These are phyloP conservation scores for Andrena cerasifolii DNA, from an alignment of 1,140 invertebrate species.

Conservation along the genomic window DNA sequence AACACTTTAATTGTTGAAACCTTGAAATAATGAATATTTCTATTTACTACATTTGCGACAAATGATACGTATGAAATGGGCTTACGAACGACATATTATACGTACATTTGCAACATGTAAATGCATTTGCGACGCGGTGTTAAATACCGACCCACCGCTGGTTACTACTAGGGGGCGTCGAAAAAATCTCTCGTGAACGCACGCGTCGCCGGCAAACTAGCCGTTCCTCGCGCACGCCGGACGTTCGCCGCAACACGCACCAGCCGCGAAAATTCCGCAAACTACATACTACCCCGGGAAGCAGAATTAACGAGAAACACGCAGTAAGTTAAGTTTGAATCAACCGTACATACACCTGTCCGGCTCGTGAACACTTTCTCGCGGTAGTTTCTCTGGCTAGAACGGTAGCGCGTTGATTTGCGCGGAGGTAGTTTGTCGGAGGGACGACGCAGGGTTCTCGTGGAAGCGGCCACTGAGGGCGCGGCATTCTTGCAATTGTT, in stretches of 20 bases:
- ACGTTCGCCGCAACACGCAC: slow-evolving; percentile 60
- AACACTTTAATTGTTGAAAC: too few species aligned
- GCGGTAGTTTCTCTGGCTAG: slow-evolving; percentile 53
- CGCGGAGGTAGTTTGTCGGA: slow-evolving; percentile 53
- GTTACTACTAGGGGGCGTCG: slow-evolving; percentile 39
- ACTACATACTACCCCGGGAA: slow-evolving; percentile 47
- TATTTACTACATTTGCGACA: too few species aligned
- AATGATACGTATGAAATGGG: too few species aligned
- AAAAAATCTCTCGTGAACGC: slow-evolving; percentile 37
- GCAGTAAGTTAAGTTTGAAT: slow-evolving; percentile 61
- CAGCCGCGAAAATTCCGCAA: slow-evolving; percentile 58
- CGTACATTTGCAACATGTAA: too few species aligned
- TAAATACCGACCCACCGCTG: too few species aligned
- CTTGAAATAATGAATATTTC: too few species aligned
- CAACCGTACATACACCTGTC: slow-evolving; percentile 36
- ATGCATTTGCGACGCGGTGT: too few species aligned
- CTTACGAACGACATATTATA: too few species aligned
- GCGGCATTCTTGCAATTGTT: slow-evolving; percentile 52
- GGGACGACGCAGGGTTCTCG: slow-evolving; percentile 52
- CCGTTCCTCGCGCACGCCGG: slow-evolving; percentile 67
- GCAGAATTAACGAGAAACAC: slow-evolving; percentile 51
- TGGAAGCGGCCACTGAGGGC: slow-evolving; percentile 62
- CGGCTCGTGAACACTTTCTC: slow-evolving; percentile 44
- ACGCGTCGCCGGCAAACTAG: slow-evolving; percentile 68
- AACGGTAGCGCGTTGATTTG: slow-evolving; percentile 60